These are phyloP conservation scores for Stenchaetothrips biformis DNA, from an alignment of 2,888 invertebrate species.

Conservation along the genomic window DNA sequence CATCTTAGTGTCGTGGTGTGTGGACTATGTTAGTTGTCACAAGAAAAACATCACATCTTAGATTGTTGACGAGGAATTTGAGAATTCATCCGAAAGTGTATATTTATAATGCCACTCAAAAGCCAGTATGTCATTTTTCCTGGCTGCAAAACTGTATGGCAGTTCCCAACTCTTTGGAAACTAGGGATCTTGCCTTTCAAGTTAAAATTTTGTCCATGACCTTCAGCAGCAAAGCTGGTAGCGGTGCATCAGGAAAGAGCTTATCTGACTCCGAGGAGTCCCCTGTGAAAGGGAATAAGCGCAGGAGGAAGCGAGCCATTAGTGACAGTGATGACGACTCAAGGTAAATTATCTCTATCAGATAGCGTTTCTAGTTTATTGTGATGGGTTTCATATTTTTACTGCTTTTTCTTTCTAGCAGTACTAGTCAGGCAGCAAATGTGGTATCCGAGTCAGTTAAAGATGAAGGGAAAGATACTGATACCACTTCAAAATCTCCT, in stretches of 20 bases:
- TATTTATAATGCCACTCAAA: not conserved
- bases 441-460: not conserved
- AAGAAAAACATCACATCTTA: not conserved
- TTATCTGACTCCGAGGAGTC: not conserved
- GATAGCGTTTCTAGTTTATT: not conserved
- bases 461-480: not conserved
- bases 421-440: not conserved
- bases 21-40: not conserved
- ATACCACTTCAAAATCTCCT: not conserved
- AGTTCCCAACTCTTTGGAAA: no score
- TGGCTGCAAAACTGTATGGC: no score
- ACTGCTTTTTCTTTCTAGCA: not conserved
- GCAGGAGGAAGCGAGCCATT: not conserved
- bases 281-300: not conserved
- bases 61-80: not conserved
- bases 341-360: not conserved
- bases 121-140: not conserved
- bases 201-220: slow-evolving; percentile 6
- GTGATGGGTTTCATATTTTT: not conserved
- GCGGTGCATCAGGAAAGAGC: not conserved
- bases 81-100: slow-evolving; percentile 31
- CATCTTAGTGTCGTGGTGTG: slow-evolving; percentile 28
- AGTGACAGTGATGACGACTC: slow-evolving; percentile 8
- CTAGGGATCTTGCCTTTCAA: not conserved
- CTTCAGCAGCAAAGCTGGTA: not conserved